Percentiles rank a stretch among this genome's conserved stretches.
phyloP scores from a whole-genome alignment of 2,888 invertebrate genomes.

The Drosophila neotestacea region DNA sequence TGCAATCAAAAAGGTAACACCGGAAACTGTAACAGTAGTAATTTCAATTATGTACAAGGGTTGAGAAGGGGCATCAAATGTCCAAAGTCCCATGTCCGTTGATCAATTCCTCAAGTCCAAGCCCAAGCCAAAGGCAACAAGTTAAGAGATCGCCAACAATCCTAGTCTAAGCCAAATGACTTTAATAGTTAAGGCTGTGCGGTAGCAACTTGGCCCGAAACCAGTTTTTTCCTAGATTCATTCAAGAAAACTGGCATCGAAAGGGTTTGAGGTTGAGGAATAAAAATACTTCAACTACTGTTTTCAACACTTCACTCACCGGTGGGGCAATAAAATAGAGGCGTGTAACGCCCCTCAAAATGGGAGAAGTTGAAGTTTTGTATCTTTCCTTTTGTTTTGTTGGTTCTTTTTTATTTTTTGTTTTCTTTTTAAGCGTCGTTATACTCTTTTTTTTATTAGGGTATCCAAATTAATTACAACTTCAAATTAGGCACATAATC shows the following conservation, averaged over 20 bases:
- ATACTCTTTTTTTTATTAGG: conserved; percentile 76
- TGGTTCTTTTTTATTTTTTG: conserved; percentile 18
- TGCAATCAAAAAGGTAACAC: conserved; percentile 65
- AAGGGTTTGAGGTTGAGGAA: conserved; percentile 54
- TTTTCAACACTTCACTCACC: conserved; percentile 82
- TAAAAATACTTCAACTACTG: conserved; percentile 76
- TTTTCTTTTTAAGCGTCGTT: conserved; percentile 41
- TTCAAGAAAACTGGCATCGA: conserved; percentile 74
- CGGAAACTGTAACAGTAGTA: conserved; percentile 80
- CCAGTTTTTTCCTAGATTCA: conserved; percentile 76
- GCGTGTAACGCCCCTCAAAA: conserved; percentile 67
- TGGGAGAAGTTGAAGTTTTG: conserved; percentile 39
- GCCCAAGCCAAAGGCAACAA: neutral
- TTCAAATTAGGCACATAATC: conserved; percentile 83
- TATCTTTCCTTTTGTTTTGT: conserved; percentile 30
- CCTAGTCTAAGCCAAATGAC: conserved; percentile 60
- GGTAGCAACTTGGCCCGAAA: conserved; percentile 62
- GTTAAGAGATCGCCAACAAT: conserved; percentile 57
- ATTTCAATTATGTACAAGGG: conserved; percentile 71
- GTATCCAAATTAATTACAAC: conserved; percentile 84
- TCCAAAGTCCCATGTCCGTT: conserved; percentile 17
- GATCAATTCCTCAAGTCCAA: neutral
- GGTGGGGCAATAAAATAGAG: conserved; percentile 79
- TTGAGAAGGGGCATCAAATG: conserved; percentile 29
- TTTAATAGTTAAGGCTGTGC: conserved; percentile 52